phyloP scores from a whole-genome alignment of 2,888 invertebrate species.

The Flexamia atlantica region DNA sequence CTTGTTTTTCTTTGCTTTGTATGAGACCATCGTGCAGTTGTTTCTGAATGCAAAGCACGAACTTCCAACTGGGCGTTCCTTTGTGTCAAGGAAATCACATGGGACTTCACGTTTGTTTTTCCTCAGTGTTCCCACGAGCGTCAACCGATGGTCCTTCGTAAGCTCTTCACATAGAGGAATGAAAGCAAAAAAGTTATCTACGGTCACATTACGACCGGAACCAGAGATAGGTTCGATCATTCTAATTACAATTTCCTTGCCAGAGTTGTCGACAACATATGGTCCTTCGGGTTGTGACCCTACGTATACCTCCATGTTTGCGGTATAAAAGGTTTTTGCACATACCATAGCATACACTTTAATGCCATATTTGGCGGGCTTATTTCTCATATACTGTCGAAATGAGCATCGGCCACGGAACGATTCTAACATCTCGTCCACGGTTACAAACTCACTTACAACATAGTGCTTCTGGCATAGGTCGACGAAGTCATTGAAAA shows the following conservation, averaged over 20 bases:
- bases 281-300: constrained; percentile 27
- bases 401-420: constrained; percentile 7
- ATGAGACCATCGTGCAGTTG: constrained; percentile 23
- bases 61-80: constrained; percentile 22
- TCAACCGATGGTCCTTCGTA: not conserved
- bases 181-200: not conserved
- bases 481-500: too few relatives aligned
- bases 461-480: not conserved
- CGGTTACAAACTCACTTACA: too few relatives aligned
- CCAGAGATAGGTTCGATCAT: constrained; percentile 49
- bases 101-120: constrained; percentile 47
- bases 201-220: not conserved
- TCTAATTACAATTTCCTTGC: too few relatives aligned
- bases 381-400: constrained; percentile 13
- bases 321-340: constrained; percentile 13
- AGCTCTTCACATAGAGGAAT: constrained; percentile 31
- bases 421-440: too few relatives aligned
- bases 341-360: constrained; percentile 30
- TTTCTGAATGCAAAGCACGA: constrained; percentile 32
- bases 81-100: constrained; percentile 4
- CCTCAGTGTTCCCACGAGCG: constrained; percentile 26
- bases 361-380: constrained; percentile 38
- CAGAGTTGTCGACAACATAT: constrained; percentile 33
- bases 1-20: constrained; percentile 39
- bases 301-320: constrained; percentile 15